phyloP scores from a whole-genome alignment of 2,888 invertebrate species.

The Ligdia adustata region DNA sequence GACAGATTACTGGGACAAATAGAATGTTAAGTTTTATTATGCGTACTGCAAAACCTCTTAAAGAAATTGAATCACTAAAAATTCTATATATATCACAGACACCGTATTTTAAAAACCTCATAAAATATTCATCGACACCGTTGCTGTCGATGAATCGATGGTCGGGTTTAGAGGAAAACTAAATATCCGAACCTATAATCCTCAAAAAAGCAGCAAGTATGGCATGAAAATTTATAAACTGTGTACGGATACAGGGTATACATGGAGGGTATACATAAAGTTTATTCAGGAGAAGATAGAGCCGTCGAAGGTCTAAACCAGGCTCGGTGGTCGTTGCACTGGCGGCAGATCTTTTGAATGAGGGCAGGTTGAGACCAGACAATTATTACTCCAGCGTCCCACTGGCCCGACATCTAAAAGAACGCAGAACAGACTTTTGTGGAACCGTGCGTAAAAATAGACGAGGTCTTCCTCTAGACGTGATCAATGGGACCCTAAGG shows the following conservation, averaged over 20 bases:
- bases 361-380: constrained; percentile 27
- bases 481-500: constrained; percentile 8
- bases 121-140: too few relatives aligned
- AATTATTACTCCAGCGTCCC: constrained; percentile 23
- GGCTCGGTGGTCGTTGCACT: constrained; percentile 22
- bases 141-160: constrained; percentile 29
- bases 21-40: too few relatives aligned
- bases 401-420: constrained; percentile 22
- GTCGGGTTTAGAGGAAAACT: constrained; percentile 23
- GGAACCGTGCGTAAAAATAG: constrained; percentile 24
- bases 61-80: too few relatives aligned
- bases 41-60: too few relatives aligned
- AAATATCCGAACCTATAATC: constrained; percentile 17
- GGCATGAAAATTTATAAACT: constrained; percentile 31
- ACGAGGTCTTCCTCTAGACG: constrained; percentile 14
- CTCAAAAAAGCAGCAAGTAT: constrained; percentile 24
- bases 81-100: too few relatives aligned
- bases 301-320: constrained; percentile 18
- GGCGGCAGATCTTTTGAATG: constrained; percentile 21
- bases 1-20: too few relatives aligned
- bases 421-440: constrained; percentile 25
- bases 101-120: too few relatives aligned
- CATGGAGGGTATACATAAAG: constrained; percentile 26
- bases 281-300: constrained; percentile 26
- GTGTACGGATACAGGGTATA: constrained; percentile 24